Evolutionary conservation across 2,113 vertebrate species (phyloP), one percentile per base, ranked within the genome.

Genomic region (Phylloscopus whistleri): DNA sequence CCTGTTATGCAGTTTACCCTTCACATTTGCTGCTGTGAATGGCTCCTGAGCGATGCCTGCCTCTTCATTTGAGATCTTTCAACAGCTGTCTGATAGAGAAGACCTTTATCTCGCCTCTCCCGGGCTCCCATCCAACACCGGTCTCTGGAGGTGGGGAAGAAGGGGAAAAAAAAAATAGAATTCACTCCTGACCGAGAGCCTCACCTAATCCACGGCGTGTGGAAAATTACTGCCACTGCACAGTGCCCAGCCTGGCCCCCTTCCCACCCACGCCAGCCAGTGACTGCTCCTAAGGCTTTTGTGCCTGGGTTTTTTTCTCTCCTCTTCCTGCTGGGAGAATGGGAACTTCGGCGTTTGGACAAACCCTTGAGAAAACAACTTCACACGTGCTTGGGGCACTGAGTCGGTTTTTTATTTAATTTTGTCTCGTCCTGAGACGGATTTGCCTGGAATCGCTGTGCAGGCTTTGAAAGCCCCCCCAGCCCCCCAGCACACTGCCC

Each of bases 181-280:
- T 85, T 90, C 56, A 12, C 85, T 96, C 79, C 87, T 92, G 88
- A 90, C 88, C 15, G 0, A 70, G 90, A 81, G 76, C 33, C 88
- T 93, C 94, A 91, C 90, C 95, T 96, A 88, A 94, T 84, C 92
- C 79, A 78, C 41, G 0, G 62, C 2, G 0, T 84, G 88, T 96
- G 96, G 96, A 96, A 97, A 97, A 97, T 96, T 90, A 92, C 87
- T 93, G 95, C 94, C 87, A 62, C 66, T 1, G 4, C 93, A 68
- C 11, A 2, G 91, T 16, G 15, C 93, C 93, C 89, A 30, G 87
- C 59, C 92, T 94, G 85, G 82, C 95, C 90, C 77, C 56, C 73
- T 74, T 94, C 92, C 94, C 94, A 49, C 85, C 90, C 55, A 66
- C 13, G 1, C 86, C 89, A 84, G 89, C 93, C 86, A 94, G 26